Base-by-base conservation (phyloP, 92 coral and sea anemone genomes). In the Paragorgia papillata region DNA sequence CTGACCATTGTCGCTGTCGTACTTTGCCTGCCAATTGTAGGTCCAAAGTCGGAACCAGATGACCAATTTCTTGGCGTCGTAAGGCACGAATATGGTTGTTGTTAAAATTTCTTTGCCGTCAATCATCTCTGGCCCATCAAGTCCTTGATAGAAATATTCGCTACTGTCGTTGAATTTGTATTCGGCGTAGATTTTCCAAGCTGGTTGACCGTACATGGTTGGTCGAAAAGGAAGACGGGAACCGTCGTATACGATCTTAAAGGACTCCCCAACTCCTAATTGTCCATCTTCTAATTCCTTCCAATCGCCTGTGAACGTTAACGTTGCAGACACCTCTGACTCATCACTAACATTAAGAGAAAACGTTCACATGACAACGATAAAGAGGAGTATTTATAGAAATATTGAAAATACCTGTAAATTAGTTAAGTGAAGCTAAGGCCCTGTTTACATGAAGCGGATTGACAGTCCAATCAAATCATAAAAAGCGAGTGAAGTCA, bases 1-100 rank as follows among this genome's bases (percentile, higher is more conserved):
- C 6, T 66, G 19, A 14, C 73, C 73, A 26, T 66, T 39, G 56
- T 66, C 55, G 44, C 73, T 66, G 73, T 66, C 73, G 6, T 39
- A 66, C 43, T 37, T n/a, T 17, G 2, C 1, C 5, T 19, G 29
- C 9, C 56, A 15, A n/a, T 8, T 1, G 27, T 39, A n/a, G 43
- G 22, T 29, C 53, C 29, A 44, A 28, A 0, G 55, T 14, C 41
- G 39, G 55, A 66, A 66, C 73, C 73, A 66, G 32, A 43, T 24
- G 32, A 29, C 41, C 55, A 66, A 26, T 30, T 39, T 66, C 3
- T 41, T 12, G 15, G 55, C 17, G 1, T 9, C 56, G 29, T 12
- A 39, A 8, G 55, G 73, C n/a, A 66, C 24, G 56, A 44, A 39
- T 30, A 66, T 22, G 24, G n/a, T 0, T 39, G 26, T 43, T 1